Percentiles rank a stretch among this genome's conserved stretches.
Conservation (phyloP, 2,888 invertebrate species). For the Eutolmus rufibarbis region DNA sequence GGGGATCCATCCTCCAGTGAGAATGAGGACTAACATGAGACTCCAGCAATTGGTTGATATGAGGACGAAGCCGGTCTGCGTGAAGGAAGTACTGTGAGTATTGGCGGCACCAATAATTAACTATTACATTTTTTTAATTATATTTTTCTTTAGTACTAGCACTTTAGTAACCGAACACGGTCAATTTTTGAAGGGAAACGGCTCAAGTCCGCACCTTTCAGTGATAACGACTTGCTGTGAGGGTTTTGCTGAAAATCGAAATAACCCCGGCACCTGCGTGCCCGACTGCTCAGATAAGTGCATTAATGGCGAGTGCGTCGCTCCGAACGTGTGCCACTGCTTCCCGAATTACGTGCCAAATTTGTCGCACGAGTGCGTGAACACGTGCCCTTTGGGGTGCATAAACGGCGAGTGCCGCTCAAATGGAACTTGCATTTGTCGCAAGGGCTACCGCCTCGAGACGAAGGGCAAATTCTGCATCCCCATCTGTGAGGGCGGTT, state of each 20-base stretch:
- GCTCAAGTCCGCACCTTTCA: background rate
- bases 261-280: constrained; percentile 62
- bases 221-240: constrained; percentile 65
- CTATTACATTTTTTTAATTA: background rate
- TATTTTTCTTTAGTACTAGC: background rate
- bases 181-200: background rate
- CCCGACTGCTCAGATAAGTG: constrained; percentile 56
- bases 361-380: constrained; percentile 37
- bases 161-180: constrained; percentile 5
- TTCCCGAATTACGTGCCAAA: constrained; percentile 54
- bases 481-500: constrained; percentile 62
- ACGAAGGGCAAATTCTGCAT: constrained; percentile 65
- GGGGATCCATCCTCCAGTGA: background rate
- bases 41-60: constrained; percentile 6
- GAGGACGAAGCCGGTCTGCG: background rate
- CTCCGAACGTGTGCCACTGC: constrained; percentile 65
- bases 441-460: constrained; percentile 66
- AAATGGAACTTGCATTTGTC: constrained; percentile 68
- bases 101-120: background rate
- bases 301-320: constrained; percentile 63
- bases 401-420: constrained; percentile 68
- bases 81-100: constrained; percentile 12
- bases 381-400: constrained; percentile 58
- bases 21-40: background rate
- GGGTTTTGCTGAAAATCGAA: constrained; percentile 68